Evolutionary conservation across 2,797 vertebrate genomes (phyloP).

Genomic region (Sebastes aleutianus): DNA sequence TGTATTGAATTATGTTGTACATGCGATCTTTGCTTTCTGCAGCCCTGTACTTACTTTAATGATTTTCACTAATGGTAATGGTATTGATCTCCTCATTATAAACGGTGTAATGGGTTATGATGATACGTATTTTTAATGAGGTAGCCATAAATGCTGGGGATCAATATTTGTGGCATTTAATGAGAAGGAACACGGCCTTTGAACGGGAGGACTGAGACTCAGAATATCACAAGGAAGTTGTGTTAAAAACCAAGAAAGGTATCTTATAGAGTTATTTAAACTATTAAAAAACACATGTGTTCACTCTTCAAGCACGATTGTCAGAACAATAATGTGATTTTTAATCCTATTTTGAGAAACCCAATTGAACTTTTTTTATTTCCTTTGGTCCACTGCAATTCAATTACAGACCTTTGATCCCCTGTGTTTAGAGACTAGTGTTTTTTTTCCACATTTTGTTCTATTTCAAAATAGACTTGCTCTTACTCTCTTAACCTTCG

Average conservation of each 20-base stretch:
- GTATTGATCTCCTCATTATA: conserved; percentile 13
- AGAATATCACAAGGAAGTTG: background rate
- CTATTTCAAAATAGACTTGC: background rate
- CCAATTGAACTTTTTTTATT: background rate
- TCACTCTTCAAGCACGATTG: background rate
- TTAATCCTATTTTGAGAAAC: background rate
- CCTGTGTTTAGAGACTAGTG: background rate
- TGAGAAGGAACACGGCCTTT: background rate
- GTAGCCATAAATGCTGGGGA: background rate
- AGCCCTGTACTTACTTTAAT: background rate
- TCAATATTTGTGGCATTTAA: conserved; percentile 6
- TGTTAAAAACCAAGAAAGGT: background rate
- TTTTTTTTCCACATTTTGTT: background rate
- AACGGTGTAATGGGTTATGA: background rate
- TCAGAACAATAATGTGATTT: background rate
- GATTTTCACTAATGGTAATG: background rate
- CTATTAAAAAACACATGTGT: background rate
- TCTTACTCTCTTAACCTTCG: background rate
- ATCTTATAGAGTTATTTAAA: background rate
- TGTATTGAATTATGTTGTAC: background rate
- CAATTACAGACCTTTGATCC: background rate
- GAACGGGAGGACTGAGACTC: background rate
- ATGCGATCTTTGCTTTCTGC: background rate
- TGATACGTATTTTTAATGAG: conserved; percentile 5
- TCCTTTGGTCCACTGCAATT: background rate